Evolutionary conservation across 2,888 invertebrate genomes (phyloP).

Genomic region (Drosophila infuscata): DNA sequence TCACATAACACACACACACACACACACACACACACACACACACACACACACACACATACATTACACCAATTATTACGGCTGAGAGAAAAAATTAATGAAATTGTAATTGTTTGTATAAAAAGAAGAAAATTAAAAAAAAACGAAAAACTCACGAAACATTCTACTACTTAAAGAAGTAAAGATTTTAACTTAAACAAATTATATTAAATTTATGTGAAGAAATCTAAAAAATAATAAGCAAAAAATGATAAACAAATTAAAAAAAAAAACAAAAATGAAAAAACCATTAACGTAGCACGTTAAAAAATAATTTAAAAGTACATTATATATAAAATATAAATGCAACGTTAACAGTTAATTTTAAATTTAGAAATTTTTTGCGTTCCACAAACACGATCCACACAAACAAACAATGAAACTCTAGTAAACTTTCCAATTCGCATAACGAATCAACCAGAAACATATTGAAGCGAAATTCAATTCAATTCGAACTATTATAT

Average conservation of each 20-base stretch:
- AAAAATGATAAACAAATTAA: constrained; percentile 14
- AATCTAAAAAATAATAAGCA: constrained; percentile 8
- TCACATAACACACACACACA: constrained; percentile 29
- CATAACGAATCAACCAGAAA: constrained; percentile 55
- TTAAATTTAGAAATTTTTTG: constrained; percentile 57
- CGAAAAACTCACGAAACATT: constrained; percentile 58
- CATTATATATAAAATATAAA: constrained; percentile 49
- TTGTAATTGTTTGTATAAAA: constrained; percentile 59
- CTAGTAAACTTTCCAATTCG: constrained; percentile 64
- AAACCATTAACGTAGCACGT: constrained; percentile 57
- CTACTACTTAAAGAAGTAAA: constrained; percentile 62
- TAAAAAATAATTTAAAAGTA: constrained; percentile 49
- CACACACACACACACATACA: constrained; percentile 29
- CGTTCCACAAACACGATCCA: constrained; percentile 56
- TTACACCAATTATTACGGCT: constrained; percentile 36
- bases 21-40: constrained; percentile 30
- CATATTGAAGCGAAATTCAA: constrained; percentile 44
- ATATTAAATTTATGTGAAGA: constrained; percentile 46
- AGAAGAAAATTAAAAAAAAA: constrained; percentile 1
- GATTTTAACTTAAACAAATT: constrained; percentile 66
- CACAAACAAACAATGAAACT: constrained; percentile 24
- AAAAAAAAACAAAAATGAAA: constrained; percentile 11
- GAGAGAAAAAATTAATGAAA: constrained; percentile 29
- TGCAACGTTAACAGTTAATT: constrained; percentile 62
- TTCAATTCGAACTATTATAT: constrained; percentile 52